Evolutionary conservation across 2,113 vertebrate species (phyloP), one percentile per base, ranked within the genome.

Genomic region (Leucosticte australis): DNA sequence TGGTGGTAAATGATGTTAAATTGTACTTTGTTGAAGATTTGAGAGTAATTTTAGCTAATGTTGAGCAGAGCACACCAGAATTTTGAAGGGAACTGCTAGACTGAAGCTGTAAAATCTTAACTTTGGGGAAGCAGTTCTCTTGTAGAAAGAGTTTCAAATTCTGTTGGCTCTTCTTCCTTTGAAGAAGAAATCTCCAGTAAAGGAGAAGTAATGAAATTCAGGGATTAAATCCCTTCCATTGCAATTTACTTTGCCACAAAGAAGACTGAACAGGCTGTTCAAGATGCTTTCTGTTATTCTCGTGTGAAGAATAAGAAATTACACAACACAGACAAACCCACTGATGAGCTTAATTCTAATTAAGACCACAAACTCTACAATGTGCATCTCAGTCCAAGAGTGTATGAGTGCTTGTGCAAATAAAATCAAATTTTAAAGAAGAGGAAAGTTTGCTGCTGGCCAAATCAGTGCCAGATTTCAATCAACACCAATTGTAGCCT

Each of bases 401-500:
- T 95, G 62, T 96, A 85, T 79, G 94, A 96, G 92, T 93, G 97
- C 95, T 97, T 85, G 90, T 96, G 96, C 37, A 62, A 92, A 71
- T 95, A 2, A 20, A 62, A 87, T 83, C 85, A 57, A 88, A 26
- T 35, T 59, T 59, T 16, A 4, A 65, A 77, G 26, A 75, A 85
- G 44, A 62, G n/a, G 71, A 85, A 87, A 89, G 68, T 89, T 97
- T 96, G 94, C 96, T 97, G 95, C 95, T 96, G 92, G 91, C 95
- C 94, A 98, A 93, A 98, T 97, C 84, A 89, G 87, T 96, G 92
- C 96, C 98, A 87, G 95, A 95, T 97, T 97, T 97, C 97, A 96
- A 92, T 97, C 97, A 98, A 97, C 96, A 95, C 94, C 44, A 81
- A n/a, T 83, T 93, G 93, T 39, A 91, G 95, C 56, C 92, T 96